Evolutionary conservation across 2,888 invertebrate genomes (phyloP).

Genomic region (Lymantria monacha): DNA sequence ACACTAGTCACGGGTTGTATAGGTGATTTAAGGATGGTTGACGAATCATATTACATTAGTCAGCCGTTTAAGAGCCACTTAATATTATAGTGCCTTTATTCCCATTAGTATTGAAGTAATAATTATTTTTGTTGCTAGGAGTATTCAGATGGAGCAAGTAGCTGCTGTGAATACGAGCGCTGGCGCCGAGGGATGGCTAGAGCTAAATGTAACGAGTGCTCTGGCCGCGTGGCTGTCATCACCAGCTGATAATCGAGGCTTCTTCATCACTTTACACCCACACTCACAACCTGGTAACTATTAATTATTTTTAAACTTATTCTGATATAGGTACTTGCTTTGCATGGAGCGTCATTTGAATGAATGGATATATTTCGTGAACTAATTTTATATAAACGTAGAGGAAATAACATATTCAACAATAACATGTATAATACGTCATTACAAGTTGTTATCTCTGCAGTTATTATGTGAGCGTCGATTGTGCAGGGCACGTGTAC

Average conservation of each 20-base stretch:
- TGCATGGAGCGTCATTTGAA: background rate
- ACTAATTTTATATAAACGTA: too few relatives aligned
- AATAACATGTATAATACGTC: too few relatives aligned
- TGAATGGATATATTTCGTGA: background rate
- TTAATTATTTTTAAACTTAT: background rate
- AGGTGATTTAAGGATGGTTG: too few relatives aligned
- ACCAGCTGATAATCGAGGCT: conserved; percentile 91
- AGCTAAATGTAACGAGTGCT: conserved; percentile 91
- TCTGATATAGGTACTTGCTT: background rate
- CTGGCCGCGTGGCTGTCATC: conserved; percentile 90
- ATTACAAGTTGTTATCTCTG: too few relatives aligned
- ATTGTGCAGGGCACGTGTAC: too few relatives aligned
- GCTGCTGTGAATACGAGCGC: conserved; percentile 90
- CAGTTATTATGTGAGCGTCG: too few relatives aligned
- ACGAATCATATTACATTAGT: too few relatives aligned
- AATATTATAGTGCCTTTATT: too few relatives aligned
- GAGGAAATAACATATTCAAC: too few relatives aligned
- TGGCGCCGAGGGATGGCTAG: conserved; percentile 92
- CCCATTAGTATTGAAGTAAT: too few relatives aligned
- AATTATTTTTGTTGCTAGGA: conserved; percentile 61
- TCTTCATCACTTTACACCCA: conserved; percentile 91
- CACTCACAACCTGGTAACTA: conserved; percentile 84
- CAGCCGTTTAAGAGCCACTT: too few relatives aligned
- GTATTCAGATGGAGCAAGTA: conserved; percentile 87
- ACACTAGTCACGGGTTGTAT: too few relatives aligned